Base-by-base conservation (phyloP, 2,797 vertebrate species). In the Hirundo rustica region DNA sequence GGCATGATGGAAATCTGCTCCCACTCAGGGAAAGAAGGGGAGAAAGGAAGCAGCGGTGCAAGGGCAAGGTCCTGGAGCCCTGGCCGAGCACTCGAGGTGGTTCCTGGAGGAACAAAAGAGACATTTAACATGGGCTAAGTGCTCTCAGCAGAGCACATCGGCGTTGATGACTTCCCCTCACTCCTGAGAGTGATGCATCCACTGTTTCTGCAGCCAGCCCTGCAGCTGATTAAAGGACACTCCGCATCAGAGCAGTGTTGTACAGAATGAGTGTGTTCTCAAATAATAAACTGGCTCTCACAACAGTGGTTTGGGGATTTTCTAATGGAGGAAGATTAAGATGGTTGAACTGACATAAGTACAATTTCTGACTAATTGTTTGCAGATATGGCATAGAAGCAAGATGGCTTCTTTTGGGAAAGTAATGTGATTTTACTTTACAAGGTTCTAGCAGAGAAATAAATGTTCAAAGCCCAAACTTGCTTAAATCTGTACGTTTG, bases 281-380 rank as follows among this genome's bases (percentile, higher is more conserved):
- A 98, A 96, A 96, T 98, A 98, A 98, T 98, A 98, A 98, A 98
- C 98, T 97, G 97, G 98, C 98, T 98, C 98, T 98, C 98, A 98
- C 97, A 92, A 75, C 71, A 38, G 83, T 38, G 95, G 84, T 84
- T 78, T 96, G 97, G 98, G 98, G 98, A 97, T 98, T 98, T 98
- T 98, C 97, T 97, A 98, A 96, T 84, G 91, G 79, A 80, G 96
- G 97, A 97, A 97, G 97, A 98, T 98, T 97, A 96, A 97, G 97
- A 97, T 26, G 87, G 98, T 98, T 98, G 98, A 96, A 97, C 97
- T 96, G 97, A 98, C 98, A 98, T 98, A 92, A 95, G 97, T 98
- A 97, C 96, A 91, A 96, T 98, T 98, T 98, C 96, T 97, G 91
- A 97, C 93, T 98, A 98, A 99, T 98, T 98, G 98, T 97, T 98